Evolutionary conservation across 2,113 vertebrate species (phyloP).

Genomic region (Desmodus rotundus): DNA sequence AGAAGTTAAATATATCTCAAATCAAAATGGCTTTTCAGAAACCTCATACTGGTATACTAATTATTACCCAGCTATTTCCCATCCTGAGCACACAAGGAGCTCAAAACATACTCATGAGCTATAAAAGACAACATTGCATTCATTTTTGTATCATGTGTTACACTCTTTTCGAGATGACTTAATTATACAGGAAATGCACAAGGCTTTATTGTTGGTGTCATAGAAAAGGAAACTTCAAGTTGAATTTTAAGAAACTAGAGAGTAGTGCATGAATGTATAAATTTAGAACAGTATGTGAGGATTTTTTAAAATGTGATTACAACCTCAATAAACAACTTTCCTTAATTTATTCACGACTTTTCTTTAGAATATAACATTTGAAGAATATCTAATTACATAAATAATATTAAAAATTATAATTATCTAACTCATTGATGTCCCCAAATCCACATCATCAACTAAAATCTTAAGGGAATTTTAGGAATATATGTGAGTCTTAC

Average conservation of each 20-base stretch:
- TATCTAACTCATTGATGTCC: neutral
- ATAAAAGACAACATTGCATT: conserved; percentile 60
- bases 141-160: conserved; percentile 47
- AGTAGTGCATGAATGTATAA: neutral
- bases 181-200: conserved; percentile 13
- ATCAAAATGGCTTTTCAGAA: conserved; percentile 60
- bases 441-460: neutral
- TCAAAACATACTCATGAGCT: conserved; percentile 51
- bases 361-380: neutral
- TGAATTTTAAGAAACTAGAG: conserved; percentile 55
- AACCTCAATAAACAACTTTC: neutral
- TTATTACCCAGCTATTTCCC: neutral
- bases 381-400: neutral
- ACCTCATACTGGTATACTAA: conserved; percentile 15
- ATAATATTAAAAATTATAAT: neutral
- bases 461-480: neutral
- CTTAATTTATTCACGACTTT: neutral
- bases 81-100: conserved; percentile 39
- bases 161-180: conserved; percentile 62
- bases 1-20: conserved; percentile 62
- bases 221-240: neutral
- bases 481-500: neutral
- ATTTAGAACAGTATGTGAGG: neutral
- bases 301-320: neutral
- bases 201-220: neutral